Base-by-base conservation (phyloP, 1,140 invertebrate genomes). In the Drosophila santomea region DNA sequence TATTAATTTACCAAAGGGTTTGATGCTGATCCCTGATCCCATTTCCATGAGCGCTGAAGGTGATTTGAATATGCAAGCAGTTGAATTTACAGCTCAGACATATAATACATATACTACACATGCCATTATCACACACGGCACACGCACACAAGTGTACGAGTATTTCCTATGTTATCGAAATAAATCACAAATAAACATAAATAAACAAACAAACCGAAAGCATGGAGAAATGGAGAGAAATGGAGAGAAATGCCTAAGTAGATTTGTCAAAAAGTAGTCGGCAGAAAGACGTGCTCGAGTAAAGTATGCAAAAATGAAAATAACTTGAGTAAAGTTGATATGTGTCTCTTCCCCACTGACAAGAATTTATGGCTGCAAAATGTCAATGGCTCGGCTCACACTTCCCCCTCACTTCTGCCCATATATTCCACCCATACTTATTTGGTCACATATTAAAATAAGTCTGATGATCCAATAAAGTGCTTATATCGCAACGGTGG, bases 141-240 rank as follows among this genome's bases (percentile, higher is more conserved):
- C n/a, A n/a, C n/a, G n/a, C 55, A 60, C 14, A 38, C 50, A 57
- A 2, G 20, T 20, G 2, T 20, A 20, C 20, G 61, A 39, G 74
- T 89, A 83, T 88, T 83, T 88, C 80, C 88, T 89, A 80, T 88
- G 84, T 89, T 89, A 89, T 89, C 85, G 84, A 89, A 89, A 89
- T 89, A 89, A 89, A 89, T 89, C 84, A 89, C 84, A 89, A 89
- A 89, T 89, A 88, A 88, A 89, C 84, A 88, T 80, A 89, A 88
- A 88, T 89, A 88, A 89, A 88, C 84, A 88, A 89, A 88, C 84
- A 88, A 84, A 75, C 75, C 77, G 44, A 80, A 78, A 74, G 56
- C 80, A 14, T 14, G 78, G 78, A 75, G 78, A 88, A 78, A 82
- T 88, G 83, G 79, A 74, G 78, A 75, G 78, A 88, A 78, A 82